A percentile compares a stretch with the other conserved stretches of the same genome.
Conservation (phyloP, 2,888 invertebrate species). For the Nephrotoma flavescens region DNA sequence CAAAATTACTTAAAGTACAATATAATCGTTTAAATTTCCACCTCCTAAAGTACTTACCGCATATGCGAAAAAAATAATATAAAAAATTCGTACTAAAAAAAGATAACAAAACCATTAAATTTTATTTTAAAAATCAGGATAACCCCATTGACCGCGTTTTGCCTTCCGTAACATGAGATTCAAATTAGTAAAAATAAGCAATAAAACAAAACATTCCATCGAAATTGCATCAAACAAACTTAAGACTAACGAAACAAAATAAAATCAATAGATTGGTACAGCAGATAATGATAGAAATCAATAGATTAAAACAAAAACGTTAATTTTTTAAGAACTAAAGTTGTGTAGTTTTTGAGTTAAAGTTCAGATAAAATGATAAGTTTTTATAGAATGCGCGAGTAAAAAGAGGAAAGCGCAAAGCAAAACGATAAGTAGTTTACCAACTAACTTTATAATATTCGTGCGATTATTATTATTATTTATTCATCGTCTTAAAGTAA, state of each 20-base stretch:
- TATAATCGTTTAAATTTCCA: too few relatives aligned
- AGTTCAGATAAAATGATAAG: not conserved
- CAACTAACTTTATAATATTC: not conserved
- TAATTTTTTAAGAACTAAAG: not conserved
- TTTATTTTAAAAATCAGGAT: not conserved
- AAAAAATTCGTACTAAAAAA: not conserved
- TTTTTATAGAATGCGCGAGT: not conserved
- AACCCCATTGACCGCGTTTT: not conserved
- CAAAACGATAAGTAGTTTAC: not conserved
- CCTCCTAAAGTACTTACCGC: too few relatives aligned
- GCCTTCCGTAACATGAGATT: constrained; percentile 2
- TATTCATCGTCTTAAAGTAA: not conserved
- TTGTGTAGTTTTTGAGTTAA: not conserved
- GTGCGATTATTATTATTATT: not conserved
- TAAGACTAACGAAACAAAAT: not conserved
- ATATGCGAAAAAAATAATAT: too few relatives aligned
- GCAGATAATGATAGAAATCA: not conserved
- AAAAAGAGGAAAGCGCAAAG: not conserved
- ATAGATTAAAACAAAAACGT: not conserved
- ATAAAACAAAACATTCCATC: not conserved
- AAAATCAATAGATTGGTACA: not conserved
- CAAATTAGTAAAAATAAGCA: constrained; percentile 1
- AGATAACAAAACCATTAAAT: not conserved
- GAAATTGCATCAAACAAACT: not conserved
- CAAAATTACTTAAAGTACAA: too few relatives aligned